Evolutionary conservation across 1,140 invertebrate genomes (phyloP).

Genomic region (Bombus waltoni): DNA sequence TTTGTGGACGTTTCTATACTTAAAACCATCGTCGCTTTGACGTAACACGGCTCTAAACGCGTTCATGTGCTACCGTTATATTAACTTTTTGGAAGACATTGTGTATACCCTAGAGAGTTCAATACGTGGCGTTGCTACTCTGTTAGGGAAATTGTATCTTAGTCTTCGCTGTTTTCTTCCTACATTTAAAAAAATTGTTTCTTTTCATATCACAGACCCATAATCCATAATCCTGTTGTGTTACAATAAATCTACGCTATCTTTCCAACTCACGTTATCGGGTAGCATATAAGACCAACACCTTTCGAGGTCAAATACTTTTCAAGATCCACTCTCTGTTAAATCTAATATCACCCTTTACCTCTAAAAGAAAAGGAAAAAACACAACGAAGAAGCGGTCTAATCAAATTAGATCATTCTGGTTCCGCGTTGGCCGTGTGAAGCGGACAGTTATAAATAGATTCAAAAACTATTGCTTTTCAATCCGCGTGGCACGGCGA

Average conservation of each 20-base stretch:
- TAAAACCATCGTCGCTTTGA: neutral
- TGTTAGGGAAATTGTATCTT: too few relatives aligned
- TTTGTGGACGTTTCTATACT: neutral
- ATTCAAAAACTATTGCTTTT: conserved; percentile 75
- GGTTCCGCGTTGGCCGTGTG: conserved; percentile 36
- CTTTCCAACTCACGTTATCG: neutral
- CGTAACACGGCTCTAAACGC: neutral
- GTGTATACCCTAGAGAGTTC: neutral
- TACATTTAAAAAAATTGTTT: neutral
- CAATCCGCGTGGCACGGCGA: conserved; percentile 63
- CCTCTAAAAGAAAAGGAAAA: fast-evolving
- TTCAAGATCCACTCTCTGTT: neutral
- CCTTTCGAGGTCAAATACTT: neutral
- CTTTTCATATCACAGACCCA: too few relatives aligned
- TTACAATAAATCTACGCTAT: too few relatives aligned
- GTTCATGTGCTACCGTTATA: neutral
- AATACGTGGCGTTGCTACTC: neutral
- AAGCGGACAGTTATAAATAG: conserved; percentile 75
- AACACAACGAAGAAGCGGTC: neutral
- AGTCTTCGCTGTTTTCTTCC: neutral
- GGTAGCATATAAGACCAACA: neutral
- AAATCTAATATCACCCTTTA: too few relatives aligned
- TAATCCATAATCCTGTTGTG: too few relatives aligned
- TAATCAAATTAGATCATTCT: conserved; percentile 50
- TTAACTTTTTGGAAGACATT: neutral